A percentile compares a stretch with the other conserved stretches of the same genome.
Evolutionary conservation across 2,888 invertebrate species (phyloP).

Genomic region (Apotomis turbidana): DNA sequence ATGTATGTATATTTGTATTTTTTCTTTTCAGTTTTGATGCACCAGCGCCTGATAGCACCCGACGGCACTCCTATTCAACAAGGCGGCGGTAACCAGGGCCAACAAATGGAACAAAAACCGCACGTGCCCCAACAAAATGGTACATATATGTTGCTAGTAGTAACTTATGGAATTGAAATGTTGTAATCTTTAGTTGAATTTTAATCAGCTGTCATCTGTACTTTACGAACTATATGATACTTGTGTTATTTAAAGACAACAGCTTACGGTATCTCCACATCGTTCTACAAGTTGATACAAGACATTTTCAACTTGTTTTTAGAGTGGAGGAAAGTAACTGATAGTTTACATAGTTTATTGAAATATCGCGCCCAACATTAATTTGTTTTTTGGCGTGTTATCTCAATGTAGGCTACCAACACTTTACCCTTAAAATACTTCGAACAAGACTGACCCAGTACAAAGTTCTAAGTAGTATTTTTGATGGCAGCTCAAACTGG

Average conservation of each 20-base stretch:
- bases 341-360: slow-evolving; percentile 39
- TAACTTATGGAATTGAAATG: background rate
- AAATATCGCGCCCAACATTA: slow-evolving; percentile 44
- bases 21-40: slow-evolving; percentile 68
- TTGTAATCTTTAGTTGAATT: background rate
- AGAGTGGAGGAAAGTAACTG: slow-evolving; percentile 69
- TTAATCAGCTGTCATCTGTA: no score
- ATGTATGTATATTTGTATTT: background rate
- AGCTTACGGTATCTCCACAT: slow-evolving; percentile 59
- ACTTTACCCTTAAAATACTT: slow-evolving; percentile 39
- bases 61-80: slow-evolving; percentile 70
- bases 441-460: background rate
- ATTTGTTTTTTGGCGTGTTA: slow-evolving; percentile 45
- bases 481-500: slow-evolving; percentile 50
- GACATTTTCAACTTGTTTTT: slow-evolving; percentile 73
- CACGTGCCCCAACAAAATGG: slow-evolving; percentile 62
- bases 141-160: slow-evolving; percentile 46
- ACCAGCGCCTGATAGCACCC: slow-evolving; percentile 67
- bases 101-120: slow-evolving; percentile 72
- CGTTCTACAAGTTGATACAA: slow-evolving; percentile 77
- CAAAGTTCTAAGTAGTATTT: background rate
- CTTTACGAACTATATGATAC: background rate
- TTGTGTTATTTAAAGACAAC: background rate
- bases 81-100: slow-evolving; percentile 55
- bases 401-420: slow-evolving; percentile 49